These are phyloP conservation scores for Crocuta crocuta DNA, from an alignment of 2,113 vertebrate genomes.

Conservation along the genomic window DNA sequence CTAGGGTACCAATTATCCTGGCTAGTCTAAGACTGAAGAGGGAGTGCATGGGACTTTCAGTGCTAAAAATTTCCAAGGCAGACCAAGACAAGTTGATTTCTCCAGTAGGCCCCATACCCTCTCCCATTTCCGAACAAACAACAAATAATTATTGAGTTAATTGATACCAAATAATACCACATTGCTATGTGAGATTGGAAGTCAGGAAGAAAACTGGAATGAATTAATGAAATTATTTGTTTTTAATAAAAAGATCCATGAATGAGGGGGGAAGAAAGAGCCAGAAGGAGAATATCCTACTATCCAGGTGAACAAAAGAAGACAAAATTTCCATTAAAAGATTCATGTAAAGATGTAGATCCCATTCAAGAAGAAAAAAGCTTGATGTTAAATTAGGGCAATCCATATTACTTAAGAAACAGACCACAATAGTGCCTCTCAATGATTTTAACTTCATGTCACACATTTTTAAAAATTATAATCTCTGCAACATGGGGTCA, in stretches of 20 bases:
- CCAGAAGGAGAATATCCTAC: not conserved
- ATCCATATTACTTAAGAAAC: not conserved
- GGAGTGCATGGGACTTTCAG: not conserved
- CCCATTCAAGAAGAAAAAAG: not conserved
- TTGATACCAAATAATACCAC: not conserved
- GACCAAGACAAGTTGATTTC: not conserved
- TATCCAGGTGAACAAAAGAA: not conserved
- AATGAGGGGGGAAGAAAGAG: not conserved
- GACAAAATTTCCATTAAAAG: not conserved
- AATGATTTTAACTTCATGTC: not conserved
- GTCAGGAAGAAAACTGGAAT: not conserved
- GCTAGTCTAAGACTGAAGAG: not conserved
- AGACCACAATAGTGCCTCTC: not conserved
- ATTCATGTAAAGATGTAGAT: not conserved
- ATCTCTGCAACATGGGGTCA: not conserved
- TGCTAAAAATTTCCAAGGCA: not conserved
- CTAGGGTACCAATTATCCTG: not conserved
- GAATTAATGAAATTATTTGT: not conserved
- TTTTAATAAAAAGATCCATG: slow-evolving; percentile 13
- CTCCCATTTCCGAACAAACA: not conserved
- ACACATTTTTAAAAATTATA: not conserved
- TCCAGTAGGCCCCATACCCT: not conserved
- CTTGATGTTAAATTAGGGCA: not conserved
- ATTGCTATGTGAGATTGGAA: not conserved
- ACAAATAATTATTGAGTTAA: not conserved